A percentile compares a stretch with the other conserved stretches of the same genome.
Evolutionary conservation across 2,797 vertebrate genomes (phyloP).

Genomic region (Anguilla pacifica): DNA sequence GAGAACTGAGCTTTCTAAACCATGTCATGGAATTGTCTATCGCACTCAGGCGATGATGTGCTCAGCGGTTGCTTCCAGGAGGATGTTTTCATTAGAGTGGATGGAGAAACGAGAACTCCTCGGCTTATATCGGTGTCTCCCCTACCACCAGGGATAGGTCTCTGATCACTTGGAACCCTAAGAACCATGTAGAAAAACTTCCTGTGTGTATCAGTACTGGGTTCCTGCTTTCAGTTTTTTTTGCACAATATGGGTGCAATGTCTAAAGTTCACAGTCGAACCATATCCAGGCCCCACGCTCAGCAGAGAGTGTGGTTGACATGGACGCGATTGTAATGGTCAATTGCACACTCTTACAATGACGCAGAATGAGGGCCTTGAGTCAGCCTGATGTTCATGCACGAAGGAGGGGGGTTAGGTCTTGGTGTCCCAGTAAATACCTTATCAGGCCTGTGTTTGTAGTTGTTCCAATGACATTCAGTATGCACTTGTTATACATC

Average conservation of each 20-base stretch:
- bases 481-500: no score
- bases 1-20: background rate
- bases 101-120: background rate
- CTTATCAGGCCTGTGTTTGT: background rate
- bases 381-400: background rate
- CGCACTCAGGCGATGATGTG: background rate
- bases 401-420: background rate
- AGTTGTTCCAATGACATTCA: no score
- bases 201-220: background rate
- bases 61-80: background rate
- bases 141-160: background rate
- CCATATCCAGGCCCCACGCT: background rate
- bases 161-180: background rate
- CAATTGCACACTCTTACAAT: background rate
- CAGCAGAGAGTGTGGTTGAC: background rate
- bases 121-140: background rate
- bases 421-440: background rate
- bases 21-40: background rate
- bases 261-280: background rate
- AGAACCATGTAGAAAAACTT: background rate
- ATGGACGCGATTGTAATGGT: background rate
- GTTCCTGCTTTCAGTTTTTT: background rate
- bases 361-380: background rate
- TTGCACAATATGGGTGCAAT: background rate
- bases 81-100: background rate